phyloP scores from a whole-genome alignment of 2,113 vertebrate species.

The Dinomys branickii region DNA sequence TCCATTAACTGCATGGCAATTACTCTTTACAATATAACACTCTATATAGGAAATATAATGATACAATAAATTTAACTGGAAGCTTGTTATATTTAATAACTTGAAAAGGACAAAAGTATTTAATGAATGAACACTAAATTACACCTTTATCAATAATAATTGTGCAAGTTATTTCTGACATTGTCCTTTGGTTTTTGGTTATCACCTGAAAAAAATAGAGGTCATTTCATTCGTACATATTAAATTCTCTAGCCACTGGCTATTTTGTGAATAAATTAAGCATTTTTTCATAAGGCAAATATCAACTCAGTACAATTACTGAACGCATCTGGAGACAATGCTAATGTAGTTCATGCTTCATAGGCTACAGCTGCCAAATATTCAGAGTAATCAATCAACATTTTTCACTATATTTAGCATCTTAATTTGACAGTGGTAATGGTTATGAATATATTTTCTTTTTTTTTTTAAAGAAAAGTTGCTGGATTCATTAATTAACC shows the following conservation, averaged over 20 bases:
- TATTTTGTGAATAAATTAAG: conserved; percentile 82
- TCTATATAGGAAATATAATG: conserved; percentile 55
- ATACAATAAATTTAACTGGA: conserved; percentile 73
- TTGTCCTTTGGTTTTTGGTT: conserved; percentile 69
- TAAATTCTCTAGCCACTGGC: conserved; percentile 78
- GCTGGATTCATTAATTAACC: conserved; percentile 70
- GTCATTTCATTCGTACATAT: conserved; percentile 73
- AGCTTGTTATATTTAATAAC: conserved; percentile 78
- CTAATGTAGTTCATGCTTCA: conserved; percentile 84
- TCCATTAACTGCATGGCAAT: neutral
- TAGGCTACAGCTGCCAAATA: conserved; percentile 80
- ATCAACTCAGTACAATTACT: conserved; percentile 79
- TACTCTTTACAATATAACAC: conserved; percentile 50
- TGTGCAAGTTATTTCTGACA: conserved; percentile 64
- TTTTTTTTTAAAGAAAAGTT: conserved; percentile 66
- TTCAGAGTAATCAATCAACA: conserved; percentile 80
- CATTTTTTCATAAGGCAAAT: conserved; percentile 73
- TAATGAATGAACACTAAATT: conserved; percentile 76
- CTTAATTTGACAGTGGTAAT: conserved; percentile 66
- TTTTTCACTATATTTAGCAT: conserved; percentile 67
- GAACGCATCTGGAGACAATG: conserved; percentile 78
- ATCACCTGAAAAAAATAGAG: conserved; percentile 65
- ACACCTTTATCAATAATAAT: conserved; percentile 62
- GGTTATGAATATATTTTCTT: conserved; percentile 69
- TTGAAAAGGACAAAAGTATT: conserved; percentile 79